phyloP scores from a whole-genome alignment of 2,797 vertebrate species.

The Gephyroberyx darwinii region DNA sequence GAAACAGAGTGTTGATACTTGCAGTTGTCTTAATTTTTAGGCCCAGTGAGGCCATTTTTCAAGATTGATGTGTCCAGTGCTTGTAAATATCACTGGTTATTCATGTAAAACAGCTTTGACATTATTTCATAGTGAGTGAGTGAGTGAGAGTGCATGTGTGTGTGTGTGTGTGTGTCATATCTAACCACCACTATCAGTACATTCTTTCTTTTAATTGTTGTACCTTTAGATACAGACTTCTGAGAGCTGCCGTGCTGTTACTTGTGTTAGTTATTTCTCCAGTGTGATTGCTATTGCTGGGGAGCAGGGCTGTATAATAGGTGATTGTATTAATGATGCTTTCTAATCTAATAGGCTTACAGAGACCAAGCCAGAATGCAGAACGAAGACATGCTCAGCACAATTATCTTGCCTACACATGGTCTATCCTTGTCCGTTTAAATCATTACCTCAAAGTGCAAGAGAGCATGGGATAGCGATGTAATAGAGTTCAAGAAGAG shows the following conservation, averaged over 20 bases:
- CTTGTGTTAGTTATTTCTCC: slow-evolving; percentile 3
- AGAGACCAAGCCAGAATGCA: slow-evolving; percentile 58
- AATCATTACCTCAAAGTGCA: slow-evolving; percentile 41
- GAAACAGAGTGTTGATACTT: no score
- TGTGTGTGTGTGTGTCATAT: no score
- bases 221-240: not conserved
- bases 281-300: no score
- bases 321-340: slow-evolving; percentile 58
- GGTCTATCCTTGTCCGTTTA: slow-evolving; percentile 62
- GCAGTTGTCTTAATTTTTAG: no score
- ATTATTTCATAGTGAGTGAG: no score
- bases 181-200: not conserved
- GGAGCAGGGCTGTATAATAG: slow-evolving; percentile 21
- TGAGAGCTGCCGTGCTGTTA: not conserved
- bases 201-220: not conserved
- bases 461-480: slow-evolving; percentile 19
- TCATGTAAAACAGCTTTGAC: no score
- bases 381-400: slow-evolving; percentile 51
- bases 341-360: slow-evolving; percentile 72
- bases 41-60: no score
- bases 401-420: slow-evolving; percentile 39
- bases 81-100: no score
- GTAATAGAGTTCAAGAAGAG: slow-evolving; percentile 17
- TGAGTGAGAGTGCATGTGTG: no score
- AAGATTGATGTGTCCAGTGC: no score